A percentile compares a stretch with the other conserved stretches of the same genome.
These are phyloP conservation scores for Danio choprae DNA, from an alignment of 2,797 vertebrate genomes.

Conservation along the genomic window DNA sequence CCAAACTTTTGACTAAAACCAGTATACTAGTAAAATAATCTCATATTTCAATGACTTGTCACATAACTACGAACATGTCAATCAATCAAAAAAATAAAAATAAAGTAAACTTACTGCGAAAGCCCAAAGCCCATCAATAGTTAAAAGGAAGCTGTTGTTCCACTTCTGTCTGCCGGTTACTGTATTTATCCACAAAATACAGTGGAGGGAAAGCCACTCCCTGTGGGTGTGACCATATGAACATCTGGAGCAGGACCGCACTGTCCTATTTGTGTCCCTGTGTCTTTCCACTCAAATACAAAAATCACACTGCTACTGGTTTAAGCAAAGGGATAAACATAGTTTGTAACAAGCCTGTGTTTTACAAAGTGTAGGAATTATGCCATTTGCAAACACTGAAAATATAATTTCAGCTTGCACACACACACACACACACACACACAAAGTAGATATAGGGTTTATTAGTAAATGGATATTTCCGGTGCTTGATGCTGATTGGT, in stretches of 20 bases:
- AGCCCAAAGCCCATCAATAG: conserved; percentile 14
- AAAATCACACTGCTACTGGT: not conserved
- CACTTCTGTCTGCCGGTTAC: conserved; percentile 20
- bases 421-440: accelerated
- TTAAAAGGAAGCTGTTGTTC: conserved; percentile 19
- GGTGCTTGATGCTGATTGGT: too few relatives aligned
- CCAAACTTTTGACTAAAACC: too few relatives aligned
- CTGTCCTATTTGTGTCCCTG: conserved; percentile 29
- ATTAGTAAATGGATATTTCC: too few relatives aligned
- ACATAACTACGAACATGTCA: not conserved
- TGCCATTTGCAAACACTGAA: not conserved
- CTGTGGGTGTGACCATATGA: conserved; percentile 26
- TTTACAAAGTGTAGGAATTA: not conserved
- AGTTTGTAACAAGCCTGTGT: not conserved
- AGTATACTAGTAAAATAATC: too few relatives aligned
- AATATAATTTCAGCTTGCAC: not conserved
- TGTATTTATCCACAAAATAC: conserved; percentile 45
- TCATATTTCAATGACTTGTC: not conserved
- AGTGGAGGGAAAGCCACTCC: conserved; percentile 38
- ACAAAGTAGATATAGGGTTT: not conserved
- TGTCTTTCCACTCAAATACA: not conserved
- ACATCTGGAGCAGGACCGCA: conserved; percentile 49
- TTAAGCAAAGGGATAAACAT: not conserved
- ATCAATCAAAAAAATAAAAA: not conserved
- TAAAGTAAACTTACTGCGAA: conserved; percentile 21